A percentile compares a stretch with the other conserved stretches of the same genome.
phyloP scores from a whole-genome alignment of 2,888 invertebrate genomes.

The Hesperia comma region DNA sequence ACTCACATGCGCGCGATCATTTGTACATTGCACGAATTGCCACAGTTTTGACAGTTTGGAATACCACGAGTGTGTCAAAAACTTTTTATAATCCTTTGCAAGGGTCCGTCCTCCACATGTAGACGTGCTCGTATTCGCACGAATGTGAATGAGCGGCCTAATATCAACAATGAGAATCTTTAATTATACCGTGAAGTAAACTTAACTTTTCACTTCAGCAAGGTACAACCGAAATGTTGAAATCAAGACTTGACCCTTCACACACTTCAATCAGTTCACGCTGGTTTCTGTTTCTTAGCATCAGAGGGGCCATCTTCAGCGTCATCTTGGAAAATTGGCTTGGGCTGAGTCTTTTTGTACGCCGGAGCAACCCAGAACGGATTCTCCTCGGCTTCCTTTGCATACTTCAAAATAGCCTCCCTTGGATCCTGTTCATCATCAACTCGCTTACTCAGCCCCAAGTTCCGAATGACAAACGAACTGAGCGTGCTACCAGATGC shows the following conservation, averaged over 20 bases:
- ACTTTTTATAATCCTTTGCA: no score
- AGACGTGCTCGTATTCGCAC: no score
- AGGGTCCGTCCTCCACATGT: no score
- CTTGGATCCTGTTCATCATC: conserved; percentile 97
- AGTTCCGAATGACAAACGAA: conserved; percentile 97
- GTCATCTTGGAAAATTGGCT: conserved; percentile 88
- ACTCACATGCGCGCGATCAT: no score
- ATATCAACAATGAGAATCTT: no score
- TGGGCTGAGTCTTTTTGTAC: conserved; percentile 94
- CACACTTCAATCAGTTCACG: neutral
- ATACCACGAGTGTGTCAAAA: no score
- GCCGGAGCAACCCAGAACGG: conserved; percentile 98
- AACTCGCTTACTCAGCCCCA: conserved; percentile 95
- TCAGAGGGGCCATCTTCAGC: conserved; percentile 79
- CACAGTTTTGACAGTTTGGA: no score
- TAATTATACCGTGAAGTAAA: no score
- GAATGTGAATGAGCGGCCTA: no score
- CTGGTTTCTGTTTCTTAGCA: conserved; percentile 79
- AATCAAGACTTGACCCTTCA: neutral
- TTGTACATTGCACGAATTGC: no score
- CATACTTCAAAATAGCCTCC: conserved; percentile 96
- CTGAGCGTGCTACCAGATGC: conserved; percentile 98
- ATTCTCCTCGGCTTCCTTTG: conserved; percentile 97
- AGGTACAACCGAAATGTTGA: no score
- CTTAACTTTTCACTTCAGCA: no score